Evolutionary conservation across 2,888 invertebrate genomes (phyloP).

Genomic region (Allygus modestus): DNA sequence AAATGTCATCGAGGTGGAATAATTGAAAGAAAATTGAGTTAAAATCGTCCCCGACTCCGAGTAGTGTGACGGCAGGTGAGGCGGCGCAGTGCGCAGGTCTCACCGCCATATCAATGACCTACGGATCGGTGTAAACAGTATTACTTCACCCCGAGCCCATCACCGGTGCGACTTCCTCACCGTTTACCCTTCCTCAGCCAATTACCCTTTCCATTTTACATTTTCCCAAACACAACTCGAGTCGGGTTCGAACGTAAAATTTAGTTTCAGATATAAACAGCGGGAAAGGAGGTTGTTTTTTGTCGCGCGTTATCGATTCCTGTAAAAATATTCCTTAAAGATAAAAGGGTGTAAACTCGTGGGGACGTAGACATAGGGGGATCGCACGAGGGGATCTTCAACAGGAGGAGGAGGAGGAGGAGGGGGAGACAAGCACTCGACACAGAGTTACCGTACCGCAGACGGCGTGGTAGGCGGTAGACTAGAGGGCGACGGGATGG

Average conservation of each 20-base stretch:
- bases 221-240: background rate
- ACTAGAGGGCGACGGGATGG: background rate
- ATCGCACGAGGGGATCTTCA: background rate
- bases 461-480: background rate
- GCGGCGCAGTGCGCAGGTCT: conserved; percentile 6
- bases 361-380: background rate
- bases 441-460: background rate
- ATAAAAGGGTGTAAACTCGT: background rate
- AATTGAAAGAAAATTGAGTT: no score
- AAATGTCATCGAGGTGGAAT: no score
- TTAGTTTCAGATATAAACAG: no score
- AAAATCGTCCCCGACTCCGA: no score
- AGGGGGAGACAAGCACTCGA: background rate
- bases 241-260: background rate
- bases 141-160: conserved; percentile 26
- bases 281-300: background rate
- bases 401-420: background rate
- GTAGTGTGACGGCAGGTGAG: background rate
- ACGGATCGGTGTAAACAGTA: conserved; percentile 37
- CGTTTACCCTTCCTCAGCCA: background rate
- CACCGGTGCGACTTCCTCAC: conserved; percentile 20
- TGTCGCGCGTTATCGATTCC: conserved; percentile 15
- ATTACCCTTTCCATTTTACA: background rate
- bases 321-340: background rate
- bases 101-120: conserved; percentile 39